phyloP scores from a whole-genome alignment of 2,113 vertebrate genomes.

The Python bivittatus region DNA sequence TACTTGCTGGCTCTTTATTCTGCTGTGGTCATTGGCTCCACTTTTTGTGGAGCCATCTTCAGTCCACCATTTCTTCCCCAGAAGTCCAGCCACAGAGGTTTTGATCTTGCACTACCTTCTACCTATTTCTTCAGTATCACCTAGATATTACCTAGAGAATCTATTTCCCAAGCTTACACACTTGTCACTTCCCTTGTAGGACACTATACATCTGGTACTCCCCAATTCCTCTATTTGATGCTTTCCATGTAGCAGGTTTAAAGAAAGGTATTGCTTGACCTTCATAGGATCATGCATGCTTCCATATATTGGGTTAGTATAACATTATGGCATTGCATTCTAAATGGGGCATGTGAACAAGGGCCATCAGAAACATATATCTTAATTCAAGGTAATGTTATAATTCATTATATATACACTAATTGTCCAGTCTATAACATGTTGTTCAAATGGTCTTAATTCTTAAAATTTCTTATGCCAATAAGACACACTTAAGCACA shows the following conservation, averaged over 20 bases:
- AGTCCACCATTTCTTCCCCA: too few relatives aligned
- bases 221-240: neutral
- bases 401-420: too few relatives aligned
- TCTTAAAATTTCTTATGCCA: too few relatives aligned
- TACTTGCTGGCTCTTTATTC: too few relatives aligned
- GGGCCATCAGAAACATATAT: neutral
- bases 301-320: neutral
- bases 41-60: too few relatives aligned
- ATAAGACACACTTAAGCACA: too few relatives aligned
- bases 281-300: neutral
- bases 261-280: neutral
- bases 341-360: neutral
- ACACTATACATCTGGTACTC: neutral
- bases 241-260: neutral
- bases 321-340: neutral
- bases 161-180: too few relatives aligned
- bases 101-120: constrained; percentile 2
- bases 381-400: neutral
- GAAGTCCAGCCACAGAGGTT: neutral
- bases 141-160: neutral
- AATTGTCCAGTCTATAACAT: too few relatives aligned
- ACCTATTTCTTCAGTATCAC: neutral
- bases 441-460: too few relatives aligned
- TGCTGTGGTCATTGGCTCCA: too few relatives aligned
- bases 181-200: too few relatives aligned